Evolutionary conservation across 2,797 vertebrate genomes (phyloP).

Genomic region (Etheostoma nigrum): DNA sequence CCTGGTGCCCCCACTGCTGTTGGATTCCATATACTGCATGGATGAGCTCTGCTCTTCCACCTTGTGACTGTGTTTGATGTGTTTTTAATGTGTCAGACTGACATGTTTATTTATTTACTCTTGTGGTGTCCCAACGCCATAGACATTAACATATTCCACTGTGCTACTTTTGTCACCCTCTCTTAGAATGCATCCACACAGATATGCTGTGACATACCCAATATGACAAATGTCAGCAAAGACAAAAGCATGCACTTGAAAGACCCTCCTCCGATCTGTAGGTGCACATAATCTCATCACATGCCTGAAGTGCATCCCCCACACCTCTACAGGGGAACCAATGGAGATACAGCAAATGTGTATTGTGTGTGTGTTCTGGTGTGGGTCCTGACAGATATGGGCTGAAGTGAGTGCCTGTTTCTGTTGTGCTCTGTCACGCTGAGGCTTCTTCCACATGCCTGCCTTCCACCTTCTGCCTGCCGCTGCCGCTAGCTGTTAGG

Average conservation of each 20-base stretch:
- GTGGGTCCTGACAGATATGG: constrained; percentile 73
- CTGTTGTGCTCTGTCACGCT: constrained; percentile 69
- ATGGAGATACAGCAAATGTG: constrained; percentile 62
- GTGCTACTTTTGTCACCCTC: constrained; percentile 59
- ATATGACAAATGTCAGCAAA: constrained; percentile 59
- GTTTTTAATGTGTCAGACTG: constrained; percentile 26
- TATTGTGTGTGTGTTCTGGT: constrained; percentile 49
- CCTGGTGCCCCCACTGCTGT: not conserved
- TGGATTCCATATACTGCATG: constrained; percentile 1
- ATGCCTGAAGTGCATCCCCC: constrained; percentile 12
- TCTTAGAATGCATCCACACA: constrained; percentile 26
- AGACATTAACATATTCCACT: constrained; percentile 30
- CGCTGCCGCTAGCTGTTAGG: constrained; percentile 58
- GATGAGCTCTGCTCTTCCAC: constrained; percentile 19
- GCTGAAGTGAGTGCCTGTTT: constrained; percentile 59
- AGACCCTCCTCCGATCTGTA: constrained; percentile 36
- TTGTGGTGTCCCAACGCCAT: constrained; percentile 31
- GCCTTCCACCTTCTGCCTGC: constrained; percentile 41
- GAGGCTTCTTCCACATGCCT: constrained; percentile 61
- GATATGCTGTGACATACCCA: constrained; percentile 48
- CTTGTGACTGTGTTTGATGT: constrained; percentile 15
- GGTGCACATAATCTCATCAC: not conserved
- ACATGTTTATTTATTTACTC: constrained; percentile 44
- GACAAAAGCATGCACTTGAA: constrained; percentile 39
- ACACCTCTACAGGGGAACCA: constrained; percentile 39